A percentile compares a stretch with the other conserved stretches of the same genome.
Evolutionary conservation across 2,113 vertebrate genomes (phyloP).

Genomic region (Oreochromis spilurus): DNA sequence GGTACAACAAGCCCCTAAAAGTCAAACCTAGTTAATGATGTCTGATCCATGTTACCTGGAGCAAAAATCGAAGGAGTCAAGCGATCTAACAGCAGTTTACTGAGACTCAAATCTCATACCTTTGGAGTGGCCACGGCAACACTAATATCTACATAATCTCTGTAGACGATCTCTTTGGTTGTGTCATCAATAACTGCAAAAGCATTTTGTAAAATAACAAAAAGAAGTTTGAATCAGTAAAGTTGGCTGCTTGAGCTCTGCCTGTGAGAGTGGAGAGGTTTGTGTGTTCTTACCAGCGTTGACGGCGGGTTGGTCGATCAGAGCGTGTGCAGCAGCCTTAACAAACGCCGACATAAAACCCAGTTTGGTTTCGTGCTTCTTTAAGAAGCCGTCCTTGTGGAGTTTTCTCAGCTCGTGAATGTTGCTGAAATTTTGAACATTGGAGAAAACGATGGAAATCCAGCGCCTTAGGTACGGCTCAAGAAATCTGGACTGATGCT

Average conservation of each 20-base stretch:
- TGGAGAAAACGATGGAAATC: not conserved
- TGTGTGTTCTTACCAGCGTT: conserved; percentile 77
- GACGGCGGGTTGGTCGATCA: conserved; percentile 88
- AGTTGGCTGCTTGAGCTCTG: not conserved
- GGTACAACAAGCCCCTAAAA: conserved; percentile 90
- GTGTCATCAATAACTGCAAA: conserved; percentile 87
- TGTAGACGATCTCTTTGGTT: conserved; percentile 93
- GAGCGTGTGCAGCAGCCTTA: conserved; percentile 86
- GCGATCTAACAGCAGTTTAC: not conserved
- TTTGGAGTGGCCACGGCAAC: conserved; percentile 91
- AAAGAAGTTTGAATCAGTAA: not conserved
- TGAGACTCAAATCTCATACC: conserved; percentile 61
- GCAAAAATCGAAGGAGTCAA: rapidly evolving
- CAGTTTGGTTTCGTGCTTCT: conserved; percentile 88
- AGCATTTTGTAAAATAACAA: not conserved
- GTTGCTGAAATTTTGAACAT: conserved; percentile 71
- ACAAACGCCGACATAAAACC: conserved; percentile 96
- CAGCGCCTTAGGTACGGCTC: not conserved
- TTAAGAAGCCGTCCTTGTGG: conserved; percentile 86
- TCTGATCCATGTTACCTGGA: not conserved
- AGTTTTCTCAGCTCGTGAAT: conserved; percentile 85
- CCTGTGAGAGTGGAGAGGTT: not conserved
- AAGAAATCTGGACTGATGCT: not conserved
- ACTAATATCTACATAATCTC: conserved; percentile 94
- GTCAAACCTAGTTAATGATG: not conserved